Base-by-base conservation (phyloP, 2,113 vertebrate species). In the Coreoperca whiteheadi region DNA sequence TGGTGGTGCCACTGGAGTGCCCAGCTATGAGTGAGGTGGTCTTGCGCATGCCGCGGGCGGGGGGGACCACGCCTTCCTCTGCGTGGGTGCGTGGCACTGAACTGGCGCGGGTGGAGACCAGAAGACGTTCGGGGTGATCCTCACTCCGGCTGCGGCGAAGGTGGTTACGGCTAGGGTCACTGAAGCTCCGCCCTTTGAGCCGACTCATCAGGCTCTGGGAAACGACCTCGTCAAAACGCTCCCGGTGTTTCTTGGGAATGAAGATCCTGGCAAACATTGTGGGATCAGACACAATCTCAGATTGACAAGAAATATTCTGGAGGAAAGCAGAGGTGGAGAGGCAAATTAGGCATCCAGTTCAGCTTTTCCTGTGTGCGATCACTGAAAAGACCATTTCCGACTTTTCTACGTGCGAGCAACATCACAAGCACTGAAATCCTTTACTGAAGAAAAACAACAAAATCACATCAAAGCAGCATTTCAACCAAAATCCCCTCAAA, bases 231-330 rank as follows among this genome's bases (percentile, higher is more conserved):
- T 99, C 98, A 34, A 99, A 99, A 51, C 98, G 97, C 85, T 99
- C 97, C 81, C 98, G 95, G 92, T 99, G 98, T 91, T 98, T 99
- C 95, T 98, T 98, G 84, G 98, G 98, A 94, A 99, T 98, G 94
- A 99, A 99, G 90, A 99, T 99, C 96, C 98, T 99, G 94, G 65
- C 20, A 54, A 93, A 89, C 30, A 93, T 93, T 72, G 74, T n/a
- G 61, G 63, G 73, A 87, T 46, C 69, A 88, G 60, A 83, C 32
- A 76, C 20, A 78, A 59, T 12, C 34, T 83, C 74, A 91, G 56
- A 64, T 2, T 56, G 23, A 46, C 14, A 43, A 41, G 37, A 67
- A 64, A 60, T 78, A 32, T 53, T 80, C 43, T 43, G 43, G 28
- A 39, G n/a, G 50, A 66, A 43, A 39, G 23, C 63, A 79, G 68